Conservation (phyloP, 2,797 vertebrate species). For the Gouania willdenowi region DNA sequence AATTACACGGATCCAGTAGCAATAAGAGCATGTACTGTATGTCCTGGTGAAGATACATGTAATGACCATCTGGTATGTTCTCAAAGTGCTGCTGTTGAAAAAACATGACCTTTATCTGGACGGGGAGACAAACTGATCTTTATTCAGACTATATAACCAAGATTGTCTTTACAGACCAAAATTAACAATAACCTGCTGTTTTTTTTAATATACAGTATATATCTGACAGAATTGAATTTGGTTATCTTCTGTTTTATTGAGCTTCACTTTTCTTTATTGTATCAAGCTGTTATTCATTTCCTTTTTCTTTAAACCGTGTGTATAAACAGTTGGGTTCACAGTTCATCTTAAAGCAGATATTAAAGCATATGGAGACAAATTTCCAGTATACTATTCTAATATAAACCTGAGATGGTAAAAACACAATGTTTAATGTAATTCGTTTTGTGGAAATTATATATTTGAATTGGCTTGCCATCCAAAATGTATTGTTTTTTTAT, state of each 20-base stretch:
- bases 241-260: no score
- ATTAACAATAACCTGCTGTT: conserved; percentile 5
- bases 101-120: conserved; percentile 28
- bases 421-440: no score
- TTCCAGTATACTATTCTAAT: no score
- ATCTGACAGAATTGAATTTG: conserved; percentile 1
- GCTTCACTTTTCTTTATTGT: conserved; percentile 16
- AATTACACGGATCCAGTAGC: conserved; percentile 28
- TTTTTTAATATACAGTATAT: no score
- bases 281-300: no score
- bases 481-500: background rate
- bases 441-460: conserved; percentile 40
- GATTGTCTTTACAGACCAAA: conserved; percentile 2
- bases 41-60: conserved; percentile 10
- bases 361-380: no score
- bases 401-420: no score
- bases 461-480: conserved; percentile 18
- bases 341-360: no score
- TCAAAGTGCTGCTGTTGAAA: conserved; percentile 1
- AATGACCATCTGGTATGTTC: conserved; percentile 4
- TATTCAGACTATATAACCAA: conserved; percentile 27
- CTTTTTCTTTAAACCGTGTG: no score
- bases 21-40: background rate
- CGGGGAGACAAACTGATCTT: conserved; percentile 2
- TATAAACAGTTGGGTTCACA: no score